Conservation (phyloP, 2,113 vertebrate species). For the Rynchops niger region DNA sequence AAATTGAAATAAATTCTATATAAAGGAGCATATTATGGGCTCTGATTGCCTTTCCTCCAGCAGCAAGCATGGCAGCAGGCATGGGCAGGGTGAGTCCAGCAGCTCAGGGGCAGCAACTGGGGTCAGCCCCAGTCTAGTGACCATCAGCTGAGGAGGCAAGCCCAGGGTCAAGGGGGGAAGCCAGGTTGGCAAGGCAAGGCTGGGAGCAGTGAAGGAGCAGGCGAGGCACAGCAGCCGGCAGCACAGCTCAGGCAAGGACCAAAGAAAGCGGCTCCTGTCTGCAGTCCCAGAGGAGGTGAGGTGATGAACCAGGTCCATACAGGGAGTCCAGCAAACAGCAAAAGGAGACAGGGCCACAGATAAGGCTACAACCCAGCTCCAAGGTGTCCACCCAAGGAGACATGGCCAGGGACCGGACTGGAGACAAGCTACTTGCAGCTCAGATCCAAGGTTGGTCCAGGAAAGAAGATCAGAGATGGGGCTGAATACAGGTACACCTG, state of each 20-base stretch:
- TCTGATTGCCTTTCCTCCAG: not conserved
- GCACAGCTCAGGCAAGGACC: not conserved
- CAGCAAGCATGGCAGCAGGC: not conserved
- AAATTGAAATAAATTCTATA: not conserved
- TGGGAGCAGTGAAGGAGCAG: rapidly evolving
- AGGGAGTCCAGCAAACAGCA: not conserved
- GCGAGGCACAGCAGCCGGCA: not conserved
- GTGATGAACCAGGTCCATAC: not conserved
- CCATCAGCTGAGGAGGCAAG: not conserved
- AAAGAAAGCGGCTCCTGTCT: not conserved
- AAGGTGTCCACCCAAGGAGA: not conserved
- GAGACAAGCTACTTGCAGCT: not conserved
- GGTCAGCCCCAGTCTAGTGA: not conserved
- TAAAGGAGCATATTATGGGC: not conserved
- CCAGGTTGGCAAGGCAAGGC: not conserved
- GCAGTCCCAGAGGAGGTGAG: not conserved
- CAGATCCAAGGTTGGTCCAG: not conserved
- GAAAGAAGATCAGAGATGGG: not conserved
- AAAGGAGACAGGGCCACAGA: not conserved
- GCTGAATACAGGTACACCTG: not conserved
- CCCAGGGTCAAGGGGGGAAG: not conserved
- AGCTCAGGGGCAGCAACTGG: not conserved
- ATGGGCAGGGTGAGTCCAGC: not conserved
- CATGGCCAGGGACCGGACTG: not conserved
- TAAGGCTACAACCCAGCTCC: not conserved